Evolutionary conservation across 1,140 invertebrate species (phyloP), one percentile per base, ranked within the genome.

Genomic region (Grapholita molesta): DNA sequence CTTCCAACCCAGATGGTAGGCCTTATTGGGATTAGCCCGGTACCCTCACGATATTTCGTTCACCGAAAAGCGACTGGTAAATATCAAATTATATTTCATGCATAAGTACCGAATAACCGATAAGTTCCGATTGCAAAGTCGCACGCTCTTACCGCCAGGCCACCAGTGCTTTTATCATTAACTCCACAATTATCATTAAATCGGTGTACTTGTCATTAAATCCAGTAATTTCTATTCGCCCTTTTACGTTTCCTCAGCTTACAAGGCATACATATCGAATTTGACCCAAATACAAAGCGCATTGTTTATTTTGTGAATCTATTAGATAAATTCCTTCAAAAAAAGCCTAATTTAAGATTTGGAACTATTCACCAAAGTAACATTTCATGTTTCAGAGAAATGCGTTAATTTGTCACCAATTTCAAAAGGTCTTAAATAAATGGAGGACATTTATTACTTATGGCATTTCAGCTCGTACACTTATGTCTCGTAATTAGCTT

Each of bases 401-500:
- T 28, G 28, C 25, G 4, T 15, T 48, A 9, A 1, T 61, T 61
- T 32, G n/a, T 15, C n/a, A 18, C 12, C 7, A 15, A 3, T 28
- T 30, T 15, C 15, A 61, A 30, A 28, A 61, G 25, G 25, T 12
- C 53, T 11, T 55, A 28, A 32, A 30, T 61, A 61, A 15, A 28
- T n/a, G 5, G 25, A 32, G 21, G 5, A 21, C 24, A 28, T 61
- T n/a, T 30, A 61, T 61, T 28, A 61, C 55, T 30, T 61, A 61
- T 61, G 55, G 55, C 55, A 61, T 61, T 30, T 61, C 15, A 61
- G 55, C n/a, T 15, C 55, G 55, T 0, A 15, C 32, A 67, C 72
- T 78, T 75, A 78, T 74, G 68, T 76, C 67, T 75, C 73, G 80
- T 84, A 82, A 80, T 84, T 77, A 85, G 75, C 81, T 74, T 55